Evolutionary conservation across 2,888 invertebrate species (phyloP).

Genomic region (Embidobia sp.): DNA sequence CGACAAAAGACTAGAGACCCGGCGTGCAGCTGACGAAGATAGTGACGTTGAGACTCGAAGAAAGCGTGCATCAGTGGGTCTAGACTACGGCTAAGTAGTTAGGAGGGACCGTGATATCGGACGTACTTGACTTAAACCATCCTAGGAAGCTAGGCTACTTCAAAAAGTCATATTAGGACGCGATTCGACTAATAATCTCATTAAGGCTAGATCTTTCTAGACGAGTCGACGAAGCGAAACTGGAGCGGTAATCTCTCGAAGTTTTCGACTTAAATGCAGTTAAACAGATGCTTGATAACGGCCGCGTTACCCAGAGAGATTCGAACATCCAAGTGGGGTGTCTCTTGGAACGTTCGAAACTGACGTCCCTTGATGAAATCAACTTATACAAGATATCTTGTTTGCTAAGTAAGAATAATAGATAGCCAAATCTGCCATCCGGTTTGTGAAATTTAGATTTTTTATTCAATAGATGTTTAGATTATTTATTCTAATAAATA

Average conservation of each 20-base stretch:
- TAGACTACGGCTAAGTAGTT: constrained; percentile 81
- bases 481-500: no score
- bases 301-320: no score
- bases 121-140: constrained; percentile 81
- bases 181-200: constrained; percentile 62
- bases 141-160: constrained; percentile 75
- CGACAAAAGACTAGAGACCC: constrained; percentile 80
- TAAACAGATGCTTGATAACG: constrained; percentile 28
- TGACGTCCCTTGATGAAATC: no score
- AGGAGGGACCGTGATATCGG: constrained; percentile 83
- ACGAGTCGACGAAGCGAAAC: constrained; percentile 56
- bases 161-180: constrained; percentile 66
- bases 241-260: constrained; percentile 31
- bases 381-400: no score
- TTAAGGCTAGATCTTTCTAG: constrained; percentile 63
- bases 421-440: no score
- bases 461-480: no score
- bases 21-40: constrained; percentile 77
- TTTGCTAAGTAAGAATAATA: no score
- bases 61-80: constrained; percentile 80
- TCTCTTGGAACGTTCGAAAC: no score
- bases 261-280: constrained; percentile 31
- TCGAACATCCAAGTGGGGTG: no score
- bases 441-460: no score
- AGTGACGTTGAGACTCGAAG: constrained; percentile 71